Evolutionary conservation across 2,888 invertebrate genomes (phyloP).

Genomic region (Podotricha telesiphe): DNA sequence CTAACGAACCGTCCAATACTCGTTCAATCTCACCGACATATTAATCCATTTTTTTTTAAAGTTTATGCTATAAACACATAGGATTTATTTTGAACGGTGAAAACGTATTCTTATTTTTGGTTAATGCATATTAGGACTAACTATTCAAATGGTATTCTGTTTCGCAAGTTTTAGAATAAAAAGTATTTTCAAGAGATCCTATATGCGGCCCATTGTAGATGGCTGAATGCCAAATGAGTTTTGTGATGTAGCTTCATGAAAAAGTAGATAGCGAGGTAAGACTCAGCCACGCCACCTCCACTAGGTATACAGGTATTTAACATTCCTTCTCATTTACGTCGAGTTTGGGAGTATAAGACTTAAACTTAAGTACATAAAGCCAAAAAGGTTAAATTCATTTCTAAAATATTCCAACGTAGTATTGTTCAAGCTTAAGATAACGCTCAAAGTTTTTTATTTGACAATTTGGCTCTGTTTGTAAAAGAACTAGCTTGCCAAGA

Average conservation of each 20-base stretch:
- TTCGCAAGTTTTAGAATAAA: slow-evolving; percentile 52
- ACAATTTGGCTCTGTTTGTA: slow-evolving; percentile 44
- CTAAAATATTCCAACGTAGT: slow-evolving; percentile 42
- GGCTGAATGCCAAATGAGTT: slow-evolving; percentile 83
- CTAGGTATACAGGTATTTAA: slow-evolving; percentile 51
- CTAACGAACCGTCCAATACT: slow-evolving; percentile 75
- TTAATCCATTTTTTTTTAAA: slow-evolving; percentile 57
- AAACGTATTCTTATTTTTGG: background rate
- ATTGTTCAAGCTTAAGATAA: slow-evolving; percentile 46
- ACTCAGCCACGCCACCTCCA: slow-evolving; percentile 60
- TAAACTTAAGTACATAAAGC: slow-evolving; percentile 42
- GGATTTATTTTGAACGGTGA: background rate
- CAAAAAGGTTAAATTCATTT: slow-evolving; percentile 42
- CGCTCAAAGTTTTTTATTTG: slow-evolving; percentile 44
- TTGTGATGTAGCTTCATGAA: slow-evolving; percentile 63
- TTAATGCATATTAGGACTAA: background rate
- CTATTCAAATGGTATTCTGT: slow-evolving; percentile 63
- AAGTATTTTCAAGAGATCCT: slow-evolving; percentile 74
- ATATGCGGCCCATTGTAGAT: slow-evolving; percentile 73
- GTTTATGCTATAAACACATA: slow-evolving; percentile 8
- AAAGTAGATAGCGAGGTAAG: slow-evolving; percentile 69
- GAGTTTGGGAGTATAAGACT: slow-evolving; percentile 40
- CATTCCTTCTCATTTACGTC: slow-evolving; percentile 46
- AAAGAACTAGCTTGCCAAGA: slow-evolving; percentile 42
- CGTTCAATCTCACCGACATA: slow-evolving; percentile 66